Base-by-base conservation (phyloP, 92 coral and sea anemone genomes). In the Epizoanthus scotinus region DNA sequence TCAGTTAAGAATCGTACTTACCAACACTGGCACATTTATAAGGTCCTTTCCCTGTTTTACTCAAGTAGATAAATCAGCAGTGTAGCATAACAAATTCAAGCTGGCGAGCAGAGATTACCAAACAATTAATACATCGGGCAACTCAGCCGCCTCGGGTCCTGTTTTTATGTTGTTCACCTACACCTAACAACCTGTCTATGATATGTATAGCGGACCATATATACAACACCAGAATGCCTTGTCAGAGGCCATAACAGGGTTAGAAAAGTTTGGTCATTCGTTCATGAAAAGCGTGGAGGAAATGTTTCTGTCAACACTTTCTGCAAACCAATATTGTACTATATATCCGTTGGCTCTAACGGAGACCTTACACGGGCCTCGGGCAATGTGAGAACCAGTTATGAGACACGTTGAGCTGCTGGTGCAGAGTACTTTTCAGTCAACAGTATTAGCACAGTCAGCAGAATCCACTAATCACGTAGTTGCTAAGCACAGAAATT, bases 131-230 rank as follows among this genome's bases (percentile, higher is more conserved):
- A 62, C 67, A 62, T 62, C 67, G 25, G 67, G 24, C 67, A 62
- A 62, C 67, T 62, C 67, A 62, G 67, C 67, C 67, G 67, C 67
- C 67, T 38, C 67, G 67, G 67, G 67, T 62, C 67, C 67, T 62
- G 67, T 62, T 62, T 62, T 38, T 62, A 62, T 62, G 67, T 38
- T 62, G 67, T 18, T 25, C 67, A 62, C 67, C 67, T 62, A 62
- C 67, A 62, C 67, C 31, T 38, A 62, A 62, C 67, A 62, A 62
- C 67, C 67, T 62, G 67, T 38, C 67, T 38, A 0, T 62, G 67
- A 62, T 62, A 62, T 62, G 67, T 10, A 62, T 38, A 62, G 36
- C 67, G 67, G 67, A 24, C 38, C 67, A 62, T 62, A 62, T 62
- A 21, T 62, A 62, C 36, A 62, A 62, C 67, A 62, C 67, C 67